A percentile compares a stretch with the other conserved stretches of the same genome.
Conservation (phyloP, 2,113 vertebrate genomes). For the Tiliqua scincoides region DNA sequence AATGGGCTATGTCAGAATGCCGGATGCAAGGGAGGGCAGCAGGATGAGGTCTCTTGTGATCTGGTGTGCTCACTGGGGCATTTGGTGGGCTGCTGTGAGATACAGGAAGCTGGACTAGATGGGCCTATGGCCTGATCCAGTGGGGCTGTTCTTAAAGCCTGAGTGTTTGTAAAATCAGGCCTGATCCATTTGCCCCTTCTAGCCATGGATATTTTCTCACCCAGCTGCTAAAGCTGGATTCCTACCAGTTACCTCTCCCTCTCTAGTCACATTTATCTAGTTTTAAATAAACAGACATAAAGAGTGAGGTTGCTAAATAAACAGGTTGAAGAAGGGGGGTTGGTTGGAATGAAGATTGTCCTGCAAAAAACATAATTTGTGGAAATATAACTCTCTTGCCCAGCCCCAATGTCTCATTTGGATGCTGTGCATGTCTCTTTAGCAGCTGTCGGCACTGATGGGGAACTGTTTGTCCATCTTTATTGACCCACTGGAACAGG, state of each 20-base stretch:
- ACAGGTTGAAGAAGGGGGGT: neutral
- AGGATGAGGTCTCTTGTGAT: no score
- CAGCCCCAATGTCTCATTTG: constrained; percentile 17
- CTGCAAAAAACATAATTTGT: neutral
- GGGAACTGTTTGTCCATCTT: constrained; percentile 43
- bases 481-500: constrained; percentile 55
- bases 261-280: neutral
- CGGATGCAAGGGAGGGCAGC: no score
- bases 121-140: no score
- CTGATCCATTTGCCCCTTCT: neutral
- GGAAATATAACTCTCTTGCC: neutral
- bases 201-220: neutral
- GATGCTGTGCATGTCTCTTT: constrained; percentile 19
- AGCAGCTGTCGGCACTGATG: constrained; percentile 52
- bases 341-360: neutral
- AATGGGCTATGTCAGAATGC: no score
- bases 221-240: neutral
- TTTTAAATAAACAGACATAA: neutral
- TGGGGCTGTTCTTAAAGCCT: no score
- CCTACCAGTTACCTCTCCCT: neutral
- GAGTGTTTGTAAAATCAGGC: neutral
- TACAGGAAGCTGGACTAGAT: no score
- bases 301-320: neutral
- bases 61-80: no score
- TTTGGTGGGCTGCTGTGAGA: no score